Conservation (phyloP, 37 sponge, comb jelly and placozoan genomes). For the Spongia lamella region DNA sequence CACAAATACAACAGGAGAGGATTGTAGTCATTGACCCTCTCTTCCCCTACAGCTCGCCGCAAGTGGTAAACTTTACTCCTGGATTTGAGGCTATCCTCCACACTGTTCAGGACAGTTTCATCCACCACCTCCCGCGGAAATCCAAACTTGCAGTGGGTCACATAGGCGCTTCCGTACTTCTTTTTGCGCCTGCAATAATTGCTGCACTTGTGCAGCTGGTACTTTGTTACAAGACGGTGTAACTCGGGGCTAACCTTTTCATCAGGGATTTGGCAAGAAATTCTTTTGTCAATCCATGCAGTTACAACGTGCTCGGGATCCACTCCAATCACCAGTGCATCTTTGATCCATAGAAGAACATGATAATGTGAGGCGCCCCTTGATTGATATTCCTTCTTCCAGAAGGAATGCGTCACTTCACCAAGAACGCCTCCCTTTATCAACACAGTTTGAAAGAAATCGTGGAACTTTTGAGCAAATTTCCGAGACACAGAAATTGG, state of each 20-base stretch:
- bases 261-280: slow-evolving; percentile 57
- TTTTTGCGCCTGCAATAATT: slow-evolving; percentile 29
- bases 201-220: slow-evolving; percentile 36
- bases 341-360: slow-evolving; percentile 25
- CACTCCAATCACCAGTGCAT: slow-evolving; percentile 38
- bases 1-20: slow-evolving; percentile 49
- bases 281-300: slow-evolving; percentile 19
- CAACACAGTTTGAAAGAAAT: slow-evolving; percentile 24
- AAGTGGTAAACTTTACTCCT: slow-evolving; percentile 18
- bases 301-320: neutral
- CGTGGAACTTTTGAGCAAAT: slow-evolving; percentile 34
- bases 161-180: slow-evolving; percentile 4
- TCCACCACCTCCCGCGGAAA: slow-evolving; percentile 18
- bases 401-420: slow-evolving; percentile 35
- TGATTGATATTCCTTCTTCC: slow-evolving; percentile 25
- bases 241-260: slow-evolving; percentile 37
- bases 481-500: slow-evolving; percentile 51
- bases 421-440: slow-evolving; percentile 26
- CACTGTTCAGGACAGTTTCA: neutral
- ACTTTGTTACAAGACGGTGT: slow-evolving; percentile 48
- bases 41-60: slow-evolving; percentile 8
- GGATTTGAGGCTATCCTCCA: slow-evolving; percentile 20
- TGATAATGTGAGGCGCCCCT: slow-evolving; percentile 34
- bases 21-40: slow-evolving; percentile 50
- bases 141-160: slow-evolving; percentile 19